Conservation (phyloP, 2,797 vertebrate species). For the Gymnothorax reevesii region DNA sequence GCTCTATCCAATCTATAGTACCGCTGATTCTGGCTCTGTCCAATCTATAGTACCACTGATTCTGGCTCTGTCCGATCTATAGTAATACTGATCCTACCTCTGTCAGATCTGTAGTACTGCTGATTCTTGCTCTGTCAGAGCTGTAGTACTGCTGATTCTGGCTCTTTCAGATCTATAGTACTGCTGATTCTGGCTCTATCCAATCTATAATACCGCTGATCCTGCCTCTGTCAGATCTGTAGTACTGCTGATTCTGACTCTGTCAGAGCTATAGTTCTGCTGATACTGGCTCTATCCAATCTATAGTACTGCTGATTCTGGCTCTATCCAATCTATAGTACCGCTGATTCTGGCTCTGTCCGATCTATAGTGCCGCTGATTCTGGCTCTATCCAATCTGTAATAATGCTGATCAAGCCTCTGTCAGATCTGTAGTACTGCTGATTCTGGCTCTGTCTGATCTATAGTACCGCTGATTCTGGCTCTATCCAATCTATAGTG, state of each 20-base stretch:
- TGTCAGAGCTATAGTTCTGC: no score
- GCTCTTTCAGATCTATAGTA: background rate
- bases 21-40: background rate
- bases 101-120: no score
- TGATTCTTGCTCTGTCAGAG: background rate
- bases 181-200: background rate
- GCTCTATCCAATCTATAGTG: no score
- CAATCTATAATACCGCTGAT: no score
- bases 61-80: no score
- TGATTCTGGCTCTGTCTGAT: no score
- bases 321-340: background rate
- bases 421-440: background rate
- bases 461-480: no score
- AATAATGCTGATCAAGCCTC: background rate
- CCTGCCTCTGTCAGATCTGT: background rate
- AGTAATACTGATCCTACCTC: no score
- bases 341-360: background rate
- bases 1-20: no score
- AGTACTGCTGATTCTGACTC: background rate
- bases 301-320: background rate
- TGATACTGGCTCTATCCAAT: no score
- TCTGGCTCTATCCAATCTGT: no score
- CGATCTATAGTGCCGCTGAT: background rate
- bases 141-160: background rate
- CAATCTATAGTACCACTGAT: background rate